Base-by-base conservation (phyloP, 2,113 vertebrate species). In the Eubucco bourcierii region DNA sequence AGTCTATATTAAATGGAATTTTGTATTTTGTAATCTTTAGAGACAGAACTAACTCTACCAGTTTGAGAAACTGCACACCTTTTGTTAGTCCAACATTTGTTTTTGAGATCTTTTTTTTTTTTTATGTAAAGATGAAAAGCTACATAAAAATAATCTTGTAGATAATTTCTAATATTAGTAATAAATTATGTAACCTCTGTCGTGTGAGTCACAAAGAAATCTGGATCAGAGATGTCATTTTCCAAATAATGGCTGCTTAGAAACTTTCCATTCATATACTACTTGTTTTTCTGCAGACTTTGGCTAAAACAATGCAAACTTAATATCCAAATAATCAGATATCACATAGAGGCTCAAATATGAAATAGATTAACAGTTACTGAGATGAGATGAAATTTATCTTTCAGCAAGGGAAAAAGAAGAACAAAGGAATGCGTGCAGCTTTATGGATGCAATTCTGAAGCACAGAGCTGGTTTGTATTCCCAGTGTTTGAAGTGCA, bases 161-260 rank as follows among this genome's bases (percentile, higher is more conserved):
- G 27, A 71, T 90, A 3, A n/a, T 73, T 85, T 94, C 88, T 88
- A 91, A 74, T 59, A 56, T 90, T 87, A 80, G 64, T 65, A 80
- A 80, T 25, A 68, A 80, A 66, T 89, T 82, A 74, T 50, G 20
- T 87, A 95, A 94, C 15, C 28, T 28, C 14, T 83, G 61, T 67
- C 83, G 15, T 68, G 34, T 60, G 76, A 86, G 53, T 94, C 74
- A 93, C 53, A 50, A 93, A 34, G 50, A 82, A 85, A 71, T 80
- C 56, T 73, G 34, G 34, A 66, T 74, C 79, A 67, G 64, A 65
- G 50, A 61, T 37, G 33, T 60, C 2, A n/a, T 80, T 84, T 83
- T 58, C 61, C 34, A 55, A 46, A 74, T 29, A 52, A 33, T 59
- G 34, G 14, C 56, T 83, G 10, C 23, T 85, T 58, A 66, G 52